phyloP scores from a whole-genome alignment of 1,140 invertebrate genomes.

The Lordiphosa stackelbergi region DNA sequence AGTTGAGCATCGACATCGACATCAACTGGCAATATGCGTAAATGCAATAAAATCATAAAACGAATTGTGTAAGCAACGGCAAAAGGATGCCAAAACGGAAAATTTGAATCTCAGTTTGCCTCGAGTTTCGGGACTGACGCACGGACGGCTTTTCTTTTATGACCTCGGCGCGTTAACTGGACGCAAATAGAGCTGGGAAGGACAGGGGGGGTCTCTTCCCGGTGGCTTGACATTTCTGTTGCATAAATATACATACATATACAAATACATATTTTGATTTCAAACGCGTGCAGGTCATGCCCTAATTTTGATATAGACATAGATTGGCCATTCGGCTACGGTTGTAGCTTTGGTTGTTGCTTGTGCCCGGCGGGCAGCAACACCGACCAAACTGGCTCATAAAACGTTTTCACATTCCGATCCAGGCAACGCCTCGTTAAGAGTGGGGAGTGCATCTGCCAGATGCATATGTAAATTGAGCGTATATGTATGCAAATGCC shows the following conservation, averaged over 20 bases:
- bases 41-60: constrained; percentile 75
- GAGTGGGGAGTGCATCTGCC: constrained; percentile 31
- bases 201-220: constrained; percentile 3
- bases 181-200: constrained; percentile 67
- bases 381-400: constrained; percentile 21
- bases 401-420: constrained; percentile 51
- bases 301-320: constrained; percentile 41
- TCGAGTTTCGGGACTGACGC: constrained; percentile 14
- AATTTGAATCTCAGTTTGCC: constrained; percentile 58
- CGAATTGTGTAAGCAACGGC: constrained; percentile 54
- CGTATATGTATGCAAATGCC: constrained; percentile 39
- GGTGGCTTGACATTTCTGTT: constrained; percentile 56
- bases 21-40: constrained; percentile 61
- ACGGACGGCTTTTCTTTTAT: constrained; percentile 63
- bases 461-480: constrained; percentile 55
- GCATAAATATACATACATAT: constrained; percentile 32
- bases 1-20: constrained; percentile 58
- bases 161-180: constrained; percentile 63
- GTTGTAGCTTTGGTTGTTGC: constrained; percentile 10
- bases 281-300: constrained; percentile 62
- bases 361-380: background rate
- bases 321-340: constrained; percentile 7
- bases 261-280: constrained; percentile 69
- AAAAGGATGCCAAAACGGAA: constrained; percentile 56
- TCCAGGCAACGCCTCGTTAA: constrained; percentile 20